Evolutionary conservation across 2,888 invertebrate species (phyloP).

Genomic region (Subacronicta megacephala): DNA sequence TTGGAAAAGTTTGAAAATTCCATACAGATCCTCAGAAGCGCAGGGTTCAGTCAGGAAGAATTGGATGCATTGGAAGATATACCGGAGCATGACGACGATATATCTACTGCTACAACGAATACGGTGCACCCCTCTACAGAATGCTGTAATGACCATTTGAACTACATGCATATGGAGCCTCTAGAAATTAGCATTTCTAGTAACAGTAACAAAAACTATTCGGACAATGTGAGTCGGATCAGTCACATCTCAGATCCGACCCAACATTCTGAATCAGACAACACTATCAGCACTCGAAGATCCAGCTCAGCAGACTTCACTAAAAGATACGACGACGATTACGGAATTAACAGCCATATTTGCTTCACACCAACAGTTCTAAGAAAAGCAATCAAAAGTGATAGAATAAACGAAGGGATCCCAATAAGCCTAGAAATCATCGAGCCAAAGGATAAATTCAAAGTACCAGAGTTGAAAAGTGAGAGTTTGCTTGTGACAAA

Average conservation of each 20-base stretch:
- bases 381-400: conserved; percentile 77
- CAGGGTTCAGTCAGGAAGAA: conserved; percentile 90
- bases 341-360: conserved; percentile 72
- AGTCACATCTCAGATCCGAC: conserved; percentile 87
- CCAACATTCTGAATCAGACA: conserved; percentile 80
- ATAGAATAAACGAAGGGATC: conserved; percentile 78
- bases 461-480: conserved; percentile 80
- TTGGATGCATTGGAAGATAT: conserved; percentile 85
- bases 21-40: conserved; percentile 91
- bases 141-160: conserved; percentile 78
- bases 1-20: conserved; percentile 94
- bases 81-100: conserved; percentile 83
- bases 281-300: conserved; percentile 83
- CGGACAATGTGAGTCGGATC: conserved; percentile 88
- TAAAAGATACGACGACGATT: conserved; percentile 87
- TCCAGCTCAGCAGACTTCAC: conserved; percentile 92
- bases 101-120: conserved; percentile 80
- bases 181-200: conserved; percentile 79
- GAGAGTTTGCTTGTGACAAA: conserved; percentile 82
- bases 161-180: conserved; percentile 83
- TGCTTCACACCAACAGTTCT: conserved; percentile 84
- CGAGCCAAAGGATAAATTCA: conserved; percentile 77
- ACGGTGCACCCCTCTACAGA: conserved; percentile 78
- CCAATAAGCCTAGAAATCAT: conserved; percentile 65
- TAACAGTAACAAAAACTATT: conserved; percentile 81